These are phyloP conservation scores for Acleris sparsana DNA, from an alignment of 2,888 invertebrate species.

Conservation along the genomic window DNA sequence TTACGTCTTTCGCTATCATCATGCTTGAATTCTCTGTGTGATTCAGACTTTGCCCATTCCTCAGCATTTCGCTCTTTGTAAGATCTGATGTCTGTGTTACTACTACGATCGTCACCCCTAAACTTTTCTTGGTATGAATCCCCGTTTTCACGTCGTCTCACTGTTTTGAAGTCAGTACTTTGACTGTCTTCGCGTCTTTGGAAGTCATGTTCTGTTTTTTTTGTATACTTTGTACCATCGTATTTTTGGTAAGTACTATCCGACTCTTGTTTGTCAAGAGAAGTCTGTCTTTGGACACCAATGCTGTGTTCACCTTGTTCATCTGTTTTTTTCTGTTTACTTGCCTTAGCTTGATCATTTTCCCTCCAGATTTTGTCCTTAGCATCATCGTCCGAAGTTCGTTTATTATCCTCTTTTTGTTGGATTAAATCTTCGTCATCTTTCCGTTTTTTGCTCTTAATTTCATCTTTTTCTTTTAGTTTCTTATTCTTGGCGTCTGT, in stretches of 20 bases:
- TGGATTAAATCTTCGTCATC: slow-evolving; percentile 33
- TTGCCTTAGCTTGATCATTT: slow-evolving; percentile 14
- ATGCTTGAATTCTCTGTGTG: not conserved
- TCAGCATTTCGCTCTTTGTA: slow-evolving; percentile 18
- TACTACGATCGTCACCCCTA: not conserved
- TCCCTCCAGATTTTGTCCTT: slow-evolving; percentile 4
- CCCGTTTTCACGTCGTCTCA: slow-evolving; percentile 16
- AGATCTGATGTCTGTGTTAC: not conserved
- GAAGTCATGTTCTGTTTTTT: not conserved
- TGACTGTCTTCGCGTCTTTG: not conserved
- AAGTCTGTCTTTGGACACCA: not conserved
- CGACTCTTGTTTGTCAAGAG: not conserved
- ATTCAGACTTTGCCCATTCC: slow-evolving; percentile 17
- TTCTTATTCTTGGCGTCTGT: slow-evolving; percentile 27
- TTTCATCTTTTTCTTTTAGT: slow-evolving; percentile 22
- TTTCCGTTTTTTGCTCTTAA: slow-evolving; percentile 4
- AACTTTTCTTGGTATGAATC: slow-evolving; percentile 7
- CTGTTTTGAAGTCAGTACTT: not conserved
- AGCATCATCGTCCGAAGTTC: slow-evolving; percentile 14
- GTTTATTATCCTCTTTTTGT: slow-evolving; percentile 17
- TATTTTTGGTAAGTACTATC: not conserved
- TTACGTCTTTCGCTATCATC: slow-evolving; percentile 44
- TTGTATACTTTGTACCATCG: slow-evolving; percentile 3
- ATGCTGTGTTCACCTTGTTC: not conserved
- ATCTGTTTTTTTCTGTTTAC: slow-evolving; percentile 25